These are phyloP conservation scores for Amblyjoppa proteus DNA, from an alignment of 2,888 invertebrate species.

Conservation along the genomic window DNA sequence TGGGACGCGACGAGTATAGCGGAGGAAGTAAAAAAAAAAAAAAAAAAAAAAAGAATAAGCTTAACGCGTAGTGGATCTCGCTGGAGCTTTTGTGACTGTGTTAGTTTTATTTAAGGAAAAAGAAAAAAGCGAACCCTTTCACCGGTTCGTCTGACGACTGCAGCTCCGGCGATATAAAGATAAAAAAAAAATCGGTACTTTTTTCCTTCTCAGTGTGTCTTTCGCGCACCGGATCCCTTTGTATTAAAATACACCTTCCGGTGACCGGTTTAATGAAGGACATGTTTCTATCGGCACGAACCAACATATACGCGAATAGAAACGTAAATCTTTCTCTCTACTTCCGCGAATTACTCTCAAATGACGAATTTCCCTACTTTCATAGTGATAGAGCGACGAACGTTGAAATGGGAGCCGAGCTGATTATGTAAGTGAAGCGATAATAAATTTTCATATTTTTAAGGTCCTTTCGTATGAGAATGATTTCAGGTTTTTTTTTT, in stretches of 20 bases:
- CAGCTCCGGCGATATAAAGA: conserved; percentile 48
- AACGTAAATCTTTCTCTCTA: conserved; percentile 5
- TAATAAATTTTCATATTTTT: background rate
- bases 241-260: conserved; percentile 73
- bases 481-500: background rate
- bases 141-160: conserved; percentile 50
- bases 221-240: conserved; percentile 69
- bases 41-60: conserved; percentile 28
- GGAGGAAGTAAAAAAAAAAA: conserved; percentile 31
- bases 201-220: conserved; percentile 38
- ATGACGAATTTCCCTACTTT: conserved; percentile 20
- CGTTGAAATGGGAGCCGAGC: background rate
- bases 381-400: background rate
- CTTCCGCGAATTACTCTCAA: conserved; percentile 38
- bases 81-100: conserved; percentile 31
- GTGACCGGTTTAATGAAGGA: conserved; percentile 72
- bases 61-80: conserved; percentile 37
- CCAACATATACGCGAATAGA: conserved; percentile 34
- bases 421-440: background rate
- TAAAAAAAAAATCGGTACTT: conserved; percentile 36
- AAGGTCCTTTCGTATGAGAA: background rate
- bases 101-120: conserved; percentile 33
- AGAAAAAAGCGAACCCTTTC: conserved; percentile 6
- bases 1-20: conserved; percentile 45
- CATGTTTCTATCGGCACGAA: conserved; percentile 69